Percentiles rank a stretch among this genome's conserved stretches.
Evolutionary conservation across 2,113 vertebrate genomes (phyloP).

Genomic region (Ceyx cyanopectus): DNA sequence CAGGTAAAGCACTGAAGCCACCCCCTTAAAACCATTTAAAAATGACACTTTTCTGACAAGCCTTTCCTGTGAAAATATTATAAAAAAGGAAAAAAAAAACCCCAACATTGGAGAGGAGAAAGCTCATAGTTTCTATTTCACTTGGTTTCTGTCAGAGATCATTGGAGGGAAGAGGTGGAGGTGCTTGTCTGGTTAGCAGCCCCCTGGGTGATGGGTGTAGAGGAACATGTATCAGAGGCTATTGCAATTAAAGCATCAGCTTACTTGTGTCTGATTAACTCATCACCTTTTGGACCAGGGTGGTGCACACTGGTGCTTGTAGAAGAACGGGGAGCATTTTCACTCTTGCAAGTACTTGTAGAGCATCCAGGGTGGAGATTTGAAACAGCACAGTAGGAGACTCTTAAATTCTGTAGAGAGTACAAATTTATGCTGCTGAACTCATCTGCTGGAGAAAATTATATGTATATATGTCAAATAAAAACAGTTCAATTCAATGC

Average conservation of each 20-base stretch:
- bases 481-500: not conserved
- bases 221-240: not conserved
- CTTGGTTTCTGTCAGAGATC: not conserved
- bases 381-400: not conserved
- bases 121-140: not conserved
- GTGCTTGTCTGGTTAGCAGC: not conserved
- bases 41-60: not conserved
- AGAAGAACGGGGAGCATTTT: not conserved
- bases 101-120: not conserved
- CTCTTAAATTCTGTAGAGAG: not conserved
- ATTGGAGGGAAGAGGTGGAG: not conserved
- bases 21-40: not conserved
- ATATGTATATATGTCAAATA: not conserved
- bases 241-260: not conserved
- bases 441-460: not conserved
- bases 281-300: rapidly evolving
- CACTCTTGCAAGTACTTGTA: not conserved
- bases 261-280: not conserved
- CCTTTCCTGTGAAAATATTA: not conserved
- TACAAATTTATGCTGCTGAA: not conserved
- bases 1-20: not conserved
- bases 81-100: not conserved
- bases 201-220: not conserved
- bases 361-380: not conserved
- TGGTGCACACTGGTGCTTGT: not conserved